phyloP scores from a whole-genome alignment of 2,113 vertebrate genomes.

The Hystrix cristata region DNA sequence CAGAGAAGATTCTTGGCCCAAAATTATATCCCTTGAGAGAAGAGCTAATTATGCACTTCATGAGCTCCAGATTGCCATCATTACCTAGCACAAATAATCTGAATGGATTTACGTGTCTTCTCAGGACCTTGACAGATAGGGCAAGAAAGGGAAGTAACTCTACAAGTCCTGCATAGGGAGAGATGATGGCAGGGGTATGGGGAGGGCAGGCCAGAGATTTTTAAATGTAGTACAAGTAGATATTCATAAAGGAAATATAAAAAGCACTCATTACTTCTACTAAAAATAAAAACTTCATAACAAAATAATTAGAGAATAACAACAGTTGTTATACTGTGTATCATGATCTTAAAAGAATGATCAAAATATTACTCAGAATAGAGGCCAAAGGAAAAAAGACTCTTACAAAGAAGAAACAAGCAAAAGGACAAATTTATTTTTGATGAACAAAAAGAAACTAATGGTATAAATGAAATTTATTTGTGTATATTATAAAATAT shows the following conservation, averaged over 20 bases:
- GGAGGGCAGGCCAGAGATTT: neutral
- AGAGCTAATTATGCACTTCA: neutral
- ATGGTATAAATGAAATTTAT: neutral
- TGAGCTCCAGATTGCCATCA: neutral
- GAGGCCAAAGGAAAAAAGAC: neutral
- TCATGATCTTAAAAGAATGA: neutral
- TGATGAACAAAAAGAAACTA: neutral
- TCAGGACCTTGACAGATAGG: neutral
- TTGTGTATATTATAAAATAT: neutral
- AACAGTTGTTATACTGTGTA: neutral
- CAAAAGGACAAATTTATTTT: neutral
- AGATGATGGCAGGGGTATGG: no score
- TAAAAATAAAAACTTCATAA: neutral
- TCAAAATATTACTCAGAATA: neutral
- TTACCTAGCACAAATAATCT: neutral
- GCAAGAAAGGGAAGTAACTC: no score
- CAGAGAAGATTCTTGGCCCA: neutral
- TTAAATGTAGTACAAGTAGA: neutral
- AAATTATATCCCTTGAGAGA: neutral
- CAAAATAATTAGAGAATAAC: neutral
- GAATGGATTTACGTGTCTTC: neutral
- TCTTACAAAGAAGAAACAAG: neutral
- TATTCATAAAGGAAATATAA: neutral
- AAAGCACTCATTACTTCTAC: neutral
- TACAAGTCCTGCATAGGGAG: fast-evolving